Base-by-base conservation (phyloP, 2,888 invertebrate genomes). In the Platycnemis pennipes region DNA sequence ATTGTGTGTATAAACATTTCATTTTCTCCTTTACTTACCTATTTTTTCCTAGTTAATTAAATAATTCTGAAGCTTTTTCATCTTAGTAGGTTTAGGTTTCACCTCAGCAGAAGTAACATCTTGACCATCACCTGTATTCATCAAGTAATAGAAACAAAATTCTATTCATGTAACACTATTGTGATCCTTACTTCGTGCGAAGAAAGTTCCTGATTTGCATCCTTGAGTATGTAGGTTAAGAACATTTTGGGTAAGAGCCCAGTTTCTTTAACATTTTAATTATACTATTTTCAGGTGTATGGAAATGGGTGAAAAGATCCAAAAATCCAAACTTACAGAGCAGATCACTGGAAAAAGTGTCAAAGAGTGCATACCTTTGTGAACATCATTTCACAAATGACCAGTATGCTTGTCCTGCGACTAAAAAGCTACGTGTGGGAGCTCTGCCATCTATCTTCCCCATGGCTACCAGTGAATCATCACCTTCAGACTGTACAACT, bases 161-260 rank as follows among this genome's bases (percentile, higher is more conserved):
- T 13, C 22, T 13, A 53, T 63, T 63, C 1, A 63, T 63, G 63
- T 63, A 63, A 63, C 63, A 63, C 63, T 26, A 63, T 5, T 26
- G 63, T 63, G 63, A 63, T 26, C 63, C n/a, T 63, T 63, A 63
- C 63, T 63, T 63, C 19, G 63, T 26, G 26, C 2, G n/a, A 63
- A 63, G 63, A 63, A 26, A 63, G 22, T 63, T 63, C 63, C 63
- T 63, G 63, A 26, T 63, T 63, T 63, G 3, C 63, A 26, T 26
- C 63, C 63, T 63, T 63, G 63, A 63, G 63, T 63, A n/a, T 63
- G 26, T 22, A 63, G n/a, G 63, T 63, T 63, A 63, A 63, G 63
- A 63, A 63, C 22, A 63, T 63, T 63, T 63, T 26, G 8, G 63
- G 63, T 63, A 26, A 26, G 63, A 26, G 8, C 63, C 22, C 56